phyloP scores from a whole-genome alignment of 2,113 vertebrate genomes.

The Abramis brama region DNA sequence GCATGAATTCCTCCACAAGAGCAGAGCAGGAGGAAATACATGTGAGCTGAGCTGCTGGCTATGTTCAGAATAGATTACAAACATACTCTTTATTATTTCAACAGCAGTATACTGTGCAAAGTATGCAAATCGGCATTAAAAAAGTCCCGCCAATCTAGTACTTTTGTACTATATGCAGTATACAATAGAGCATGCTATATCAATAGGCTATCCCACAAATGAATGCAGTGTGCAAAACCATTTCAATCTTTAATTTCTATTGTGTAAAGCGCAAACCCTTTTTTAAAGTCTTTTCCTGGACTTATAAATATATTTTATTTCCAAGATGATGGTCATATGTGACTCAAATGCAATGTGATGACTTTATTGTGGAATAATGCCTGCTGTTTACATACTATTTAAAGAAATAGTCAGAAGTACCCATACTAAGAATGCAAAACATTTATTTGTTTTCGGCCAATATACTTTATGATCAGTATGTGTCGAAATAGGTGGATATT shows the following conservation, averaged over 20 bases:
- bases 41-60: background rate
- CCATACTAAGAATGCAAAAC: background rate
- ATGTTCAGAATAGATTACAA: background rate
- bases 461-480: background rate
- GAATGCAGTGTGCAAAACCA: background rate
- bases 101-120: background rate
- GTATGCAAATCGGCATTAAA: background rate
- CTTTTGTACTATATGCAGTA: background rate
- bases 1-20: slow-evolving; percentile 12
- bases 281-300: background rate
- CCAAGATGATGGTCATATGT: background rate
- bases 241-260: background rate
- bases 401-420: background rate
- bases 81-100: background rate
- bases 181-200: background rate
- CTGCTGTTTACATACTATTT: background rate
- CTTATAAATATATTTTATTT: background rate
- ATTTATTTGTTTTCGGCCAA: background rate
- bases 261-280: background rate
- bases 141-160: background rate
- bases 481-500: background rate
- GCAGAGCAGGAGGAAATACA: background rate
- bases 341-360: background rate
- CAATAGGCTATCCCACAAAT: background rate
- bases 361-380: background rate